Evolutionary conservation across 2,888 invertebrate species (phyloP).

Genomic region (Sicus ferrugineus): DNA sequence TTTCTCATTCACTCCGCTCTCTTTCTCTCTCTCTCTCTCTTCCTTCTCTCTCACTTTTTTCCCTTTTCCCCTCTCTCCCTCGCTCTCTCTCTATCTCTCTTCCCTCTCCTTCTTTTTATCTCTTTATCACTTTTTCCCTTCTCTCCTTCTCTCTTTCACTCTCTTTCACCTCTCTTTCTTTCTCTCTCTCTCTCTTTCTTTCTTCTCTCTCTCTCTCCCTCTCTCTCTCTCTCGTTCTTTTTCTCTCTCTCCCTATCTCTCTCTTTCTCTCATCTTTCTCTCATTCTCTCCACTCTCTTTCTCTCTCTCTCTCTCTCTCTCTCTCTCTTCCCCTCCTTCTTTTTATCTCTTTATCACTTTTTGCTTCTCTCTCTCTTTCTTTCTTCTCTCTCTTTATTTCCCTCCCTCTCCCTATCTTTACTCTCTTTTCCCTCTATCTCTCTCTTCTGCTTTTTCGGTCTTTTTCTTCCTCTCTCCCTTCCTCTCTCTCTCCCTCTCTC

Average conservation of each 20-base stretch:
- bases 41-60: too few species aligned
- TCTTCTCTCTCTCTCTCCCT: background rate
- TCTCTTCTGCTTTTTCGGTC: background rate
- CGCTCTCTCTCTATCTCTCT: too few species aligned
- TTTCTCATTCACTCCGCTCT: too few species aligned
- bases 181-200: background rate
- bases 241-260: background rate
- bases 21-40: too few species aligned
- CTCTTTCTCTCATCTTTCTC: background rate
- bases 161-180: background rate
- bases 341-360: background rate
- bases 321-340: background rate
- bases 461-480: background rate
- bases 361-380: background rate
- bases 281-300: too few species aligned
- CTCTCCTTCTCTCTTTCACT: too few species aligned
- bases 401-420: too few species aligned
- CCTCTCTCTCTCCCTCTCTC: conserved; percentile 36
- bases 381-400: background rate
- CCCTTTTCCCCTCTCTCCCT: too few species aligned
- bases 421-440: background rate
- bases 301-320: background rate
- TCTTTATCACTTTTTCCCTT: too few species aligned
- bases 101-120: too few species aligned
- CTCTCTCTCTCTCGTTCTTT: background rate